These are phyloP conservation scores for Arctopsyche grandis DNA, from an alignment of 1,140 invertebrate species.

Conservation along the genomic window DNA sequence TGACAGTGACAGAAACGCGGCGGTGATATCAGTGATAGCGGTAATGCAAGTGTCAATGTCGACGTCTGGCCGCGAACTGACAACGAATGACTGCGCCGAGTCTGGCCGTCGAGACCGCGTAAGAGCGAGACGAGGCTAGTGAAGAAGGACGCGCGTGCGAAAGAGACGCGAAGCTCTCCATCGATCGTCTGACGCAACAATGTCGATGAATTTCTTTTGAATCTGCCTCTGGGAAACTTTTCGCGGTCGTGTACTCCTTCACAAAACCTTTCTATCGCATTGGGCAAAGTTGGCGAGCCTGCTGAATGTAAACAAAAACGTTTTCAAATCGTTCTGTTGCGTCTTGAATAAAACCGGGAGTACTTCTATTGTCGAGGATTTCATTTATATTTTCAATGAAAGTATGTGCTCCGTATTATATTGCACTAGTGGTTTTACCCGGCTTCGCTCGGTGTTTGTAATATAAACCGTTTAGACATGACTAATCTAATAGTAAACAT, in stretches of 20 bases:
- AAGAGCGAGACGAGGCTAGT: background rate
- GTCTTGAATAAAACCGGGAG: too few relatives aligned
- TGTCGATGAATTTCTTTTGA: slow-evolving; percentile 16
- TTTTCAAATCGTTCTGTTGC: too few relatives aligned
- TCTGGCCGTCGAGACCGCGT: background rate
- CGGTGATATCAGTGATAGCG: background rate
- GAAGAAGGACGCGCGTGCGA: background rate
- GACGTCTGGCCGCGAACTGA: background rate
- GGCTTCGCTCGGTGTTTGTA: too few relatives aligned
- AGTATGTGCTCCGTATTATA: too few relatives aligned
- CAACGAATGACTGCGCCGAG: background rate
- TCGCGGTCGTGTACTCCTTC: background rate
- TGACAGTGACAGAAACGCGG: too few relatives aligned
- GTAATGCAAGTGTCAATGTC: background rate
- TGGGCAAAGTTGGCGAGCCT: too few relatives aligned
- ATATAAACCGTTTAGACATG: too few relatives aligned
- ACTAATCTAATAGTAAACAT: too few relatives aligned
- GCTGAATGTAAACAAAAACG: too few relatives aligned
- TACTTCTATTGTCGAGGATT: too few relatives aligned
- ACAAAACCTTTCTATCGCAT: background rate
- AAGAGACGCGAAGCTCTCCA: background rate
- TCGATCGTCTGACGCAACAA: slow-evolving; percentile 41
- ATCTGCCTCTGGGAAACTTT: background rate
- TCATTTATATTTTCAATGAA: too few relatives aligned
- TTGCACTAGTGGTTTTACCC: too few relatives aligned